Conservation (phyloP, 2,113 vertebrate species). For the Neotragus pygmaeus region DNA sequence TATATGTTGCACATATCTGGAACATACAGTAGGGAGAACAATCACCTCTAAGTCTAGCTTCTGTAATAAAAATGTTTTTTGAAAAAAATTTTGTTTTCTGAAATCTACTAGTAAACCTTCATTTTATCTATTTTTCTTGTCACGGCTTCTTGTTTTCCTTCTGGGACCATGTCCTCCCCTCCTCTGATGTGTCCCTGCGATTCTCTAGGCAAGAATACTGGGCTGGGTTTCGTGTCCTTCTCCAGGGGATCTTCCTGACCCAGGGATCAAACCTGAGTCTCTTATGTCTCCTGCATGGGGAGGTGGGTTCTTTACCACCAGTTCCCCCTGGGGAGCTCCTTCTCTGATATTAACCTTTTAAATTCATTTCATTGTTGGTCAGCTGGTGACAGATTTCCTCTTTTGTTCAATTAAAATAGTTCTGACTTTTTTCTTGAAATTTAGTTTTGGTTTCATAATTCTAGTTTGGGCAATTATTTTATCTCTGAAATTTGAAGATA, state of each 20-base stretch:
- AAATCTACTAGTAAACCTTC: not conserved
- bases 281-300: not conserved
- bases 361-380: not conserved
- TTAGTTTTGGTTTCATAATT: not conserved
- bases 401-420: not conserved
- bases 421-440: not conserved
- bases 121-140: no score
- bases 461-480: not conserved
- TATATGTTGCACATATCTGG: not conserved
- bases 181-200: not conserved
- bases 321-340: not conserved
- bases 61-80: not conserved
- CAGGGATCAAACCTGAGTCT: not conserved
- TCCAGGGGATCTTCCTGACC: not conserved
- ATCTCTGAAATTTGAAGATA: not conserved
- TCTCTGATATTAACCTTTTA: not conserved
- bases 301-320: not conserved
- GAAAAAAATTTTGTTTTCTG: not conserved
- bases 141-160: rapidly evolving
- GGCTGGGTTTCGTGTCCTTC: not conserved
- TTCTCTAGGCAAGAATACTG: not conserved
- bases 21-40: not conserved
- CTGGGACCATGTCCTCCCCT: not conserved
- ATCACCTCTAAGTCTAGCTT: not conserved
- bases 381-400: not conserved